A percentile compares a stretch with the other conserved stretches of the same genome.
Evolutionary conservation across 2,888 invertebrate species (phyloP).

Genomic region (Drosophila quinaria): DNA sequence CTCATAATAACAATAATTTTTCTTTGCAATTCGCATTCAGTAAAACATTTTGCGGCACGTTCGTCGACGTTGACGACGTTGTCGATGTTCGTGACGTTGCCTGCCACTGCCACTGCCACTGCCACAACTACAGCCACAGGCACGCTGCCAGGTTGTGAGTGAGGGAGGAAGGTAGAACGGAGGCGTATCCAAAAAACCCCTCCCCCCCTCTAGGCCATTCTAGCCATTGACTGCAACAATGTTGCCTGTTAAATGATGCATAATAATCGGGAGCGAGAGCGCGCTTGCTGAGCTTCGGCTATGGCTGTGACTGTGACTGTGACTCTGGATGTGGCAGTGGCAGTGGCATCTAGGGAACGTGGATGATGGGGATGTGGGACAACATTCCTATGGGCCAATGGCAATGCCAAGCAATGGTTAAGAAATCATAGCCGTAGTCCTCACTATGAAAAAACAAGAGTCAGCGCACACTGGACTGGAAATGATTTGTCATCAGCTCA

Average conservation of each 20-base stretch:
- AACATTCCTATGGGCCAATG: slow-evolving; percentile 58
- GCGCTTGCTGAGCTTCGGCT: slow-evolving; percentile 64
- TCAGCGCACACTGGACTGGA: slow-evolving; percentile 24
- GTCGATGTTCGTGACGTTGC: slow-evolving; percentile 70
- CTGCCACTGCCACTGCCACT: slow-evolving; percentile 18
- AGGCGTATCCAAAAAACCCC: slow-evolving; percentile 22
- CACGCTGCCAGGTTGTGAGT: slow-evolving; percentile 5
- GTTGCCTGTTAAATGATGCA: slow-evolving; percentile 81
- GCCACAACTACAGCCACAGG: slow-evolving; percentile 1
- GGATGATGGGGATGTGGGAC: slow-evolving; percentile 57
- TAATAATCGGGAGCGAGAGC: slow-evolving; percentile 74
- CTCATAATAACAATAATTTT: slow-evolving; percentile 82
- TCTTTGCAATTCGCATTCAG: slow-evolving; percentile 78
- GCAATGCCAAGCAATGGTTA: slow-evolving; percentile 46
- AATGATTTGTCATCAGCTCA: slow-evolving; percentile 1
- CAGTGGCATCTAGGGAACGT: slow-evolving; percentile 1
- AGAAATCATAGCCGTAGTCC: slow-evolving; percentile 64
- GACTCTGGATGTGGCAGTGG: slow-evolving; percentile 1
- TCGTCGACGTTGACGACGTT: slow-evolving; percentile 51
- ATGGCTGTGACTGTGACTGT: slow-evolving; percentile 10
- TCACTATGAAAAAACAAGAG: slow-evolving; percentile 15
- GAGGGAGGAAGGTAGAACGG: neutral
- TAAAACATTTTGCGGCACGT: slow-evolving; percentile 75
- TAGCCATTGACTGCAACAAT: slow-evolving; percentile 79
- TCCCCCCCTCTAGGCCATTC: slow-evolving; percentile 35